Conservation (phyloP, 64 coral and sea anemone species). For the Pachyseris speciosa region DNA sequence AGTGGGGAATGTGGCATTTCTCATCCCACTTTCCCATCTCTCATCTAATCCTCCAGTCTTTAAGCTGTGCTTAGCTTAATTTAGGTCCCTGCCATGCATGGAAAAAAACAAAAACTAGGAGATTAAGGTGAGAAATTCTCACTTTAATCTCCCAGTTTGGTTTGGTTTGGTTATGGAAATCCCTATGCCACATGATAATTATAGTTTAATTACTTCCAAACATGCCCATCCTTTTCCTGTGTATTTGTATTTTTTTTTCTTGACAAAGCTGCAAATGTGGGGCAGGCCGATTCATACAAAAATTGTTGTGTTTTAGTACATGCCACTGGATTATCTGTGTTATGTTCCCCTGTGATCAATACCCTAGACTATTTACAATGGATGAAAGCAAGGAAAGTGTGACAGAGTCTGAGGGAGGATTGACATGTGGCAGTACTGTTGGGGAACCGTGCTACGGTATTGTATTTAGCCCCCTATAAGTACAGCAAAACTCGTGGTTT, state of each 20-base stretch:
- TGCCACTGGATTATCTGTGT: neutral
- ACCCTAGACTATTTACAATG: constrained; percentile 9
- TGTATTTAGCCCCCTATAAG: too few relatives aligned
- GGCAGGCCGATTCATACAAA: neutral
- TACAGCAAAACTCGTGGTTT: too few relatives aligned
- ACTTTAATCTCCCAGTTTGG: constrained; percentile 20
- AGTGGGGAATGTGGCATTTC: constrained; percentile 11
- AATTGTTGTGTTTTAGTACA: constrained; percentile 9
- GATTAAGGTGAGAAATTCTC: constrained; percentile 28
- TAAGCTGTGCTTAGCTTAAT: constrained; percentile 17
- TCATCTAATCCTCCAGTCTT: constrained; percentile 14
- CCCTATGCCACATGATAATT: constrained; percentile 13
- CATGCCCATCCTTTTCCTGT: neutral
- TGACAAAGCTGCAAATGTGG: neutral
- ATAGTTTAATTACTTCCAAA: constrained; percentile 14
- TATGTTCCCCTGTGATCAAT: constrained; percentile 17
- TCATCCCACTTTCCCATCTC: constrained; percentile 8
- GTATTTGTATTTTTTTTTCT: neutral
- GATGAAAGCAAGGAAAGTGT: constrained; percentile 8
- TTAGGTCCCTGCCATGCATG: constrained; percentile 10
- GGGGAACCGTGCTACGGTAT: too few relatives aligned
- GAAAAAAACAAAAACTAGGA: neutral
- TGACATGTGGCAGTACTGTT: neutral
- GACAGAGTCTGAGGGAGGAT: constrained; percentile 28
- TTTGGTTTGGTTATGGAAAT: neutral